Evolutionary conservation across 2,113 vertebrate species (phyloP).

Genomic region (Tinamus guttatus): DNA sequence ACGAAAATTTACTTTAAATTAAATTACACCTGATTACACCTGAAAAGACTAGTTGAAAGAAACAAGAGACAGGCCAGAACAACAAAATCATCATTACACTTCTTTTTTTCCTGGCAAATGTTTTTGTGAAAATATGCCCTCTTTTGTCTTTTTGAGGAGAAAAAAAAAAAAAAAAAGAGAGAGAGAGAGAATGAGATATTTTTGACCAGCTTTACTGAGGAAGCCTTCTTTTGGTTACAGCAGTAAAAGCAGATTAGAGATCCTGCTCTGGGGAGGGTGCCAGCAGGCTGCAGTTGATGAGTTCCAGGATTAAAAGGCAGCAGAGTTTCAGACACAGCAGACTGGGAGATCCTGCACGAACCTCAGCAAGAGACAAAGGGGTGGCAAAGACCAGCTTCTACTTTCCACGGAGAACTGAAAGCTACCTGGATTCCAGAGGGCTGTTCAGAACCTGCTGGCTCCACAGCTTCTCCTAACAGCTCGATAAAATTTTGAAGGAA

Average conservation of each 20-base stretch:
- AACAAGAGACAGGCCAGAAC: not conserved
- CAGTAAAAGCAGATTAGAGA: constrained; percentile 48
- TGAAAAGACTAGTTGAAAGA: not conserved
- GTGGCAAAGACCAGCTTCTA: not conserved
- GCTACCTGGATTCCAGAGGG: not conserved
- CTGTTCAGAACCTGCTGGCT: not conserved
- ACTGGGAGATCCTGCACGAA: constrained; percentile 10
- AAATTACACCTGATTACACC: not conserved
- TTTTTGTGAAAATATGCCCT: not conserved
- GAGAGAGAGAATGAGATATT: not conserved
- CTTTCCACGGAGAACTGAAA: constrained; percentile 22
- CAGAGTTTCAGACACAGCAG: constrained; percentile 29
- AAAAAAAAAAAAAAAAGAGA: not conserved
- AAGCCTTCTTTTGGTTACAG: constrained; percentile 37
- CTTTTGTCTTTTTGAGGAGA: not conserved
- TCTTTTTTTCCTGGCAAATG: not conserved
- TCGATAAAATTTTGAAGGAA: not conserved
- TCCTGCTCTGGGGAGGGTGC: constrained; percentile 24
- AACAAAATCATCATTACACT: not conserved
- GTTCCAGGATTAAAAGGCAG: constrained; percentile 54
- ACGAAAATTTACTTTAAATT: not conserved
- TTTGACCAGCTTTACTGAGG: constrained; percentile 30
- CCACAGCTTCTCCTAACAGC: not conserved
- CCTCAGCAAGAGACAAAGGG: not conserved
- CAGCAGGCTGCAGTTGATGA: constrained; percentile 44